Evolutionary conservation across 92 coral and sea anemone genomes (phyloP).

Genomic region (Metridium senile): DNA sequence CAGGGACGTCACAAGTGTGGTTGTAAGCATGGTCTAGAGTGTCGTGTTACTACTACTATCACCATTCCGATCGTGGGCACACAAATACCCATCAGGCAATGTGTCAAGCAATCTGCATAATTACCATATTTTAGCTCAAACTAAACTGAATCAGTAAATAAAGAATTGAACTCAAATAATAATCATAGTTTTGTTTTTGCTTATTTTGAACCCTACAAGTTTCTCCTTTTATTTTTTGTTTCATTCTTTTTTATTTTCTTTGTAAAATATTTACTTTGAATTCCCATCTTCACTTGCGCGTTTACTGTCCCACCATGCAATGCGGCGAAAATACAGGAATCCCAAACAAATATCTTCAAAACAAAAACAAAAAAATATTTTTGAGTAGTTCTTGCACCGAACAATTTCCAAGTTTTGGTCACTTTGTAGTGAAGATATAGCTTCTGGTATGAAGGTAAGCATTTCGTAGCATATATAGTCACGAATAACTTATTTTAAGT

Average conservation of each 20-base stretch:
- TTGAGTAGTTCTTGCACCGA: too few species aligned
- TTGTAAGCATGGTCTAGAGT: slow-evolving; percentile 53
- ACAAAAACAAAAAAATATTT: neutral
- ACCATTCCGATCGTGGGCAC: slow-evolving; percentile 53
- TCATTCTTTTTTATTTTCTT: neutral
- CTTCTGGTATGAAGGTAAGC: too few species aligned
- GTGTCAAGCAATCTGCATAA: slow-evolving; percentile 25
- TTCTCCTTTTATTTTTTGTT: too few species aligned
- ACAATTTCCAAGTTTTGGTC: too few species aligned
- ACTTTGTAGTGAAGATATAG: too few species aligned
- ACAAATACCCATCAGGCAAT: slow-evolving; percentile 67
- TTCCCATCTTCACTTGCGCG: neutral
- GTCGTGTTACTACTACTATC: slow-evolving; percentile 63
- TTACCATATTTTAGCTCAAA: neutral
- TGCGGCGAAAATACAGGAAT: slow-evolving; percentile 28
- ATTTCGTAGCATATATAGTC: too few species aligned
- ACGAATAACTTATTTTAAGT: too few species aligned
- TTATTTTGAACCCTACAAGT: too few species aligned
- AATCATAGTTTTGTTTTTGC: too few species aligned
- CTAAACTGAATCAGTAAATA: too few species aligned
- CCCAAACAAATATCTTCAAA: slow-evolving; percentile 6
- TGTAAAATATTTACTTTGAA: too few species aligned
- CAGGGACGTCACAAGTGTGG: slow-evolving; percentile 68
- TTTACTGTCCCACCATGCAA: neutral
- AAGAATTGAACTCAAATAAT: too few species aligned